Evolutionary conservation across 2,888 invertebrate species (phyloP), one percentile per base, ranked within the genome.

Genomic region (Drosophila paramelanica): DNA sequence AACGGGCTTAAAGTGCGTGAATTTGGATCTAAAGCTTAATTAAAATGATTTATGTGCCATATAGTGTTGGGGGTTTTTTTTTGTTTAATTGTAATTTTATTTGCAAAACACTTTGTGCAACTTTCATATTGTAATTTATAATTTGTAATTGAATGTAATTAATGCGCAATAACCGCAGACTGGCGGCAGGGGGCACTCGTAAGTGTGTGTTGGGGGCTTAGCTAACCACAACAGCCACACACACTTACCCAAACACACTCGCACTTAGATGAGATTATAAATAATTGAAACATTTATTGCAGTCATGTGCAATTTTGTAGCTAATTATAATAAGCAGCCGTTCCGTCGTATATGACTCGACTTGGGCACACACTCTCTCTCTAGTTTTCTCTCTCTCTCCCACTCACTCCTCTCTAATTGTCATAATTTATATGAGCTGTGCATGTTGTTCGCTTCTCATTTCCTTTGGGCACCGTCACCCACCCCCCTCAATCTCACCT

Each of bases 241-340:
- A 61, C 47, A 46, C 7, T 33, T 46, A 46, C 20, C 31, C 39
- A 43, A 4, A 4, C 5, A 25, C 17, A 31, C 17, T 51, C 20
- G 52, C 43, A 13, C 27, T 14, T 52, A 47, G 46, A 41, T 55
- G 50, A n/a, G 75, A 75, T 82, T 82, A 84, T 78, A 81, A 81
- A 82, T 87, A 87, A 85, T 77, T 83, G 79, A 84, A 79, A 80
- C 85, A 83, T 87, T 86, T 86, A 87, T 86, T 86, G 87, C 85
- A 85, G 81, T 84, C 85, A 79, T 77, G 73, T 82, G 84, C 82
- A 87, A 84, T 87, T 77, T 84, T 79, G 81, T 72, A 71, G 77
- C 86, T 86, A 86, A 86, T 86, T 86, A 86, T 86, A 86, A 87
- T 87, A 80, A 76, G 64, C 77, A 70, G 57, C 55, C 57, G 60